phyloP scores from a whole-genome alignment of 2,888 invertebrate species.

The Cantharis flavilabris region DNA sequence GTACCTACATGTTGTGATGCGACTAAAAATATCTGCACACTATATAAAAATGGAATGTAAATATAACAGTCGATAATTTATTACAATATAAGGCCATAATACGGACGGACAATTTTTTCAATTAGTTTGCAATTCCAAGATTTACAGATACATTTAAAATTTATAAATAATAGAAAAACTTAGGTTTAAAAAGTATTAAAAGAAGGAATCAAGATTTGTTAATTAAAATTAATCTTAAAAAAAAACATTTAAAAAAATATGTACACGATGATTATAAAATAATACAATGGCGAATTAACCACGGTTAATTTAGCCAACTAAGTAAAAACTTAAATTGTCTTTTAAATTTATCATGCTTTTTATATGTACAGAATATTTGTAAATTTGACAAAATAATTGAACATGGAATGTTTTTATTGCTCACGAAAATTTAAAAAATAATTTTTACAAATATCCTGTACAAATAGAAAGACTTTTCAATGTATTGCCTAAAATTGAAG shows the following conservation, averaged over 20 bases:
- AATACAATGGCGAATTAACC: background rate
- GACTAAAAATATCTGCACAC: conserved; percentile 42
- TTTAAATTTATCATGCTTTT: background rate
- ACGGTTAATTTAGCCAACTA: background rate
- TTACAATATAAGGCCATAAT: conserved; percentile 26
- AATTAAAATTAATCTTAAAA: background rate
- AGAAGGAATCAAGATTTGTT: background rate
- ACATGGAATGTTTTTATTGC: background rate
- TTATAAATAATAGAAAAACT: conserved; percentile 7
- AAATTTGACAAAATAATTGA: background rate
- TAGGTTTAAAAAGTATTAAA: background rate
- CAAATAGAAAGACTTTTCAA: background rate
- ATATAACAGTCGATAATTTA: conserved; percentile 30
- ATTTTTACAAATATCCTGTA: background rate
- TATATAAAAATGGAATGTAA: conserved; percentile 36
- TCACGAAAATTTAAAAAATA: background rate
- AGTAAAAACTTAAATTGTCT: background rate
- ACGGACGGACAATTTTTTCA: conserved; percentile 27
- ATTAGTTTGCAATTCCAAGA: background rate
- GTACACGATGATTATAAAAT: background rate
- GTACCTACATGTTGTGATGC: conserved; percentile 49
- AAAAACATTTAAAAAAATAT: background rate
- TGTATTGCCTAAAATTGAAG: background rate
- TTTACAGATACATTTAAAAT: conserved; percentile 4
- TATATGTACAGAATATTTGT: background rate